Evolutionary conservation across 2,797 vertebrate genomes (phyloP).

Genomic region (Propithecus deckenii): DNA sequence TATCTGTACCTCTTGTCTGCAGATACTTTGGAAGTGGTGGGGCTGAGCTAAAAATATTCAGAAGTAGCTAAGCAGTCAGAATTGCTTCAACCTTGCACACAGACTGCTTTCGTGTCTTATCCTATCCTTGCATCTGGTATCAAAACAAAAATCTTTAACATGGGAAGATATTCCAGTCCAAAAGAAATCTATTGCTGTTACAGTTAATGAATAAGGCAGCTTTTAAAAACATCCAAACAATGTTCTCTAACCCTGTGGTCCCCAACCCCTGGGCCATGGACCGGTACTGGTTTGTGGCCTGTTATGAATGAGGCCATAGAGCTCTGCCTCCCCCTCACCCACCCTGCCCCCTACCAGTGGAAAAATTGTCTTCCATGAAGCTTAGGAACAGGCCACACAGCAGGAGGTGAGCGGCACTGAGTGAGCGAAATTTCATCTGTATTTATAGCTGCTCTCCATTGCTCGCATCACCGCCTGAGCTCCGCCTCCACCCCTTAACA

Average conservation of each 20-base stretch:
- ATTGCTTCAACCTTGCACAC: constrained; percentile 36
- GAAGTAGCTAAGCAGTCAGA: constrained; percentile 34
- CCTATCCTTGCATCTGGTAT: constrained; percentile 53
- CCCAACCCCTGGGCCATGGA: too few relatives aligned
- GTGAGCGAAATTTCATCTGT: too few relatives aligned
- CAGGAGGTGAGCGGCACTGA: too few relatives aligned
- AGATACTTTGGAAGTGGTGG: constrained; percentile 57
- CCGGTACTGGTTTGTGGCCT: accelerated
- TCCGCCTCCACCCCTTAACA: too few relatives aligned
- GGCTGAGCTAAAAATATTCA: constrained; percentile 69
- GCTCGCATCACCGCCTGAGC: too few relatives aligned
- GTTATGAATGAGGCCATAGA: too few relatives aligned
- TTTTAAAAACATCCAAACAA: constrained; percentile 38
- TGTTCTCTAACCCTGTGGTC: not conserved
- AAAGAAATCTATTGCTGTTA: constrained; percentile 57
- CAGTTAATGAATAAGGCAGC: constrained; percentile 42
- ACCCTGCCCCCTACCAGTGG: too few relatives aligned
- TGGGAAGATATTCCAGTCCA: constrained; percentile 45
- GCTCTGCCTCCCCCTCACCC: too few relatives aligned
- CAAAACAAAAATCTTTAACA: constrained; percentile 68
- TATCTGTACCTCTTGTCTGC: constrained; percentile 37
- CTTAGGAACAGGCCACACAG: too few relatives aligned
- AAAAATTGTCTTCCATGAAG: too few relatives aligned
- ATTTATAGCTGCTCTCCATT: too few relatives aligned
- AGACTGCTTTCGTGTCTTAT: constrained; percentile 56